These are phyloP conservation scores for Sesia bembeciformis DNA, from an alignment of 2,888 invertebrate species.

Conservation along the genomic window DNA sequence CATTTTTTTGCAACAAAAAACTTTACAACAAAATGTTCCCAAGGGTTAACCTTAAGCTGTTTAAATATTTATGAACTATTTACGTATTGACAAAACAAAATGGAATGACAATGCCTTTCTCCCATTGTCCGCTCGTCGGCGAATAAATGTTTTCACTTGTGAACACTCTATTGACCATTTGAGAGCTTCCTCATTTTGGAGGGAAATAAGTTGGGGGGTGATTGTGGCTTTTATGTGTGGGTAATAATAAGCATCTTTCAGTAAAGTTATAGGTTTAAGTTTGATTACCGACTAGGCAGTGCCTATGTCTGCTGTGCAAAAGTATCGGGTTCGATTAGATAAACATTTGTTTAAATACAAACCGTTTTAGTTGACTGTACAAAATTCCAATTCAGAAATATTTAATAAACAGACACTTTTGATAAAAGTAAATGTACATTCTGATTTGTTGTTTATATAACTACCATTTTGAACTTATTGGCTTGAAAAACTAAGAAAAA, in stretches of 20 bases:
- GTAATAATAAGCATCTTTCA: not conserved
- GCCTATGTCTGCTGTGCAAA: no score
- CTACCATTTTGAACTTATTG: no score
- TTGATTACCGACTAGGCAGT: no score
- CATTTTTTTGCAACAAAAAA: slow-evolving; percentile 5
- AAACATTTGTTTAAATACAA: no score
- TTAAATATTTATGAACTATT: slow-evolving; percentile 65
- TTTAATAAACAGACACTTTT: no score
- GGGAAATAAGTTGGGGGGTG: slow-evolving; percentile 3
- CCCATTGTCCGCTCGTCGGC: slow-evolving; percentile 28
- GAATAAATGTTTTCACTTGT: slow-evolving; percentile 16
- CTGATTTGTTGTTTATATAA: no score
- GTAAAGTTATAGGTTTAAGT: no score
- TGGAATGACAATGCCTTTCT: slow-evolving; percentile 41
- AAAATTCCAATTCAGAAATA: no score
- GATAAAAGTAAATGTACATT: no score
- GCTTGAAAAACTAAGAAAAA: no score
- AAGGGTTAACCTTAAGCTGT: slow-evolving; percentile 49
- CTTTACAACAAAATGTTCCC: slow-evolving; percentile 16
- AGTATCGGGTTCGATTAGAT: no score
- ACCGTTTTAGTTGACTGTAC: no score
- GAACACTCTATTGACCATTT: slow-evolving; percentile 50
- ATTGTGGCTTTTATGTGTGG: not conserved
- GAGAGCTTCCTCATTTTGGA: slow-evolving; percentile 40
- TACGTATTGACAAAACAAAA: slow-evolving; percentile 66